phyloP scores from a whole-genome alignment of 2,113 vertebrate species.

The Regulus satrapa region DNA sequence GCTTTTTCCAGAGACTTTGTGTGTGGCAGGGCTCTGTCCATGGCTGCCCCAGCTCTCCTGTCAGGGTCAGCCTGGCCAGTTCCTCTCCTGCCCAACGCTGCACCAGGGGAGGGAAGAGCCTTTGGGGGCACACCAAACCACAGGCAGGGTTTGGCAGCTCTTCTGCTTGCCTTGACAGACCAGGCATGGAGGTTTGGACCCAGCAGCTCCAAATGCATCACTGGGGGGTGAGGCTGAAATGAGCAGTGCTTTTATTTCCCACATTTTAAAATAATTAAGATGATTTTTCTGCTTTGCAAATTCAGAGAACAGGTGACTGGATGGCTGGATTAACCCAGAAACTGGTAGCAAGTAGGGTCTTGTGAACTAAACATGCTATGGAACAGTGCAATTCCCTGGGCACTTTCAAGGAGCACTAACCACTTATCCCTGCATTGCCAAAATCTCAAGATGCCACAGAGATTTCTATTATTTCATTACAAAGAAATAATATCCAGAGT shows the following conservation, averaged over 20 bases:
- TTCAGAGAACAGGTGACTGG: neutral
- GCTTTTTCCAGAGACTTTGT: neutral
- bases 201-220: neutral
- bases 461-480: neutral
- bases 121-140: neutral
- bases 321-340: neutral
- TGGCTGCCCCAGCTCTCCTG: fast-evolving
- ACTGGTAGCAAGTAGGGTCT: neutral
- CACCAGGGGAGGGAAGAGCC: neutral
- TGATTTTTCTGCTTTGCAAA: neutral
- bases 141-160: neutral
- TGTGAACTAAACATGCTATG: fast-evolving
- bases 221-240: neutral
- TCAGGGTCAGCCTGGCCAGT: too few relatives aligned
- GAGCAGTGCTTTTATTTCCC: neutral
- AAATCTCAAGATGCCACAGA: neutral
- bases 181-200: fast-evolving
- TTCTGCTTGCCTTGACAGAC: neutral
- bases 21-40: neutral
- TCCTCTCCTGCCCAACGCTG: fast-evolving
- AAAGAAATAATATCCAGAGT: neutral
- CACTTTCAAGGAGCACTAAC: neutral
- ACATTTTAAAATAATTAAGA: neutral
- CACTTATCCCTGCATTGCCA: neutral
- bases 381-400: neutral